A percentile compares a stretch with the other conserved stretches of the same genome.
These are phyloP conservation scores for Penaeus monodon DNA, from an alignment of 2,888 invertebrate species.

Conservation along the genomic window DNA sequence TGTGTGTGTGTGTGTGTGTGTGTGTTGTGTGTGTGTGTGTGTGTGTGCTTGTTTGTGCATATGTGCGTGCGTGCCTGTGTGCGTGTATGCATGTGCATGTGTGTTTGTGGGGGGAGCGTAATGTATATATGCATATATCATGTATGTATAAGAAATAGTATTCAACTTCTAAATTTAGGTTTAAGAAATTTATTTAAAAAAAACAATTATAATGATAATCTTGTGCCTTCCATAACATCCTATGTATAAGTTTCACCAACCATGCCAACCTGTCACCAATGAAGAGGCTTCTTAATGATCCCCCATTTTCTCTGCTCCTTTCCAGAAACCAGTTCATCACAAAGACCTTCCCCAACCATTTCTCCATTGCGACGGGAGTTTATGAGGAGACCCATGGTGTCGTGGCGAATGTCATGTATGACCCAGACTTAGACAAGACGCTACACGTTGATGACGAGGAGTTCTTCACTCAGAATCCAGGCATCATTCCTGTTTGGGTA, in stretches of 20 bases:
- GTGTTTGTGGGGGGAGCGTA: too few relatives aligned
- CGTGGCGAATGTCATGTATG: constrained; percentile 50
- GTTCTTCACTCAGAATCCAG: constrained; percentile 54
- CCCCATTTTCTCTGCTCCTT: neutral
- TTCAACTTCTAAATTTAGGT: too few relatives aligned
- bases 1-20: too few relatives aligned
- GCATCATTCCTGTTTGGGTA: constrained; percentile 60
- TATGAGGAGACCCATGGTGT: constrained; percentile 61
- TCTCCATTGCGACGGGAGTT: constrained; percentile 54
- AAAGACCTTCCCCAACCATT: constrained; percentile 60
- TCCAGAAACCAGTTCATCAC: constrained; percentile 61
- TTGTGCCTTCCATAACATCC: too few relatives aligned
- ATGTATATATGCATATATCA: too few relatives aligned
- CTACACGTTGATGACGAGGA: constrained; percentile 24
- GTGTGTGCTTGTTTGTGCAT: too few relatives aligned
- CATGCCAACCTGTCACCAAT: neutral
- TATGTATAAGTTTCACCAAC: neutral
- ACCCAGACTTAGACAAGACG: constrained; percentile 15
- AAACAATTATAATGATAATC: too few relatives aligned
- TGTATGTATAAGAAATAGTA: too few relatives aligned
- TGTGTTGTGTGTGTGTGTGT: too few relatives aligned
- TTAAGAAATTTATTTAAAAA: too few relatives aligned
- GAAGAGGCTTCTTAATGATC: neutral
- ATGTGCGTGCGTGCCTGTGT: too few relatives aligned
- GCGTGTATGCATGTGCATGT: too few relatives aligned